These are phyloP conservation scores for Echinometra lucunter DNA, from an alignment of 53 echinoderm and acorn worm species.

Conservation along the genomic window DNA sequence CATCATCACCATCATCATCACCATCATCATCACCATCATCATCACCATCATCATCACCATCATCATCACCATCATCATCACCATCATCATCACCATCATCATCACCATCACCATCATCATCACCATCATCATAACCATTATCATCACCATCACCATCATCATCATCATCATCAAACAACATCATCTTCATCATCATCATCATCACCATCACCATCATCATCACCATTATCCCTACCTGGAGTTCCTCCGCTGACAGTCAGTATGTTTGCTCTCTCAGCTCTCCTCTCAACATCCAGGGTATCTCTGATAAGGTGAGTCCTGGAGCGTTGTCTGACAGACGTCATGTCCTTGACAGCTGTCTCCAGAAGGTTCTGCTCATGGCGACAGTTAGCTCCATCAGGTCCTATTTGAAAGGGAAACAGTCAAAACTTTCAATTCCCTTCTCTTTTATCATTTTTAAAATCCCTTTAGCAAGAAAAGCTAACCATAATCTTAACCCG, in stretches of 20 bases:
- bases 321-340: slow-evolving; percentile 76
- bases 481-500: no score
- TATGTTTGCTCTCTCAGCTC: slow-evolving; percentile 90
- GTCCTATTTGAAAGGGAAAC: slow-evolving; percentile 68
- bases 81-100: slow-evolving; percentile 33
- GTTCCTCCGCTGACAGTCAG: slow-evolving; percentile 90
- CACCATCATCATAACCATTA: slow-evolving; percentile 33
- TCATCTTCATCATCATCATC: slow-evolving; percentile 11
- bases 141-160: slow-evolving; percentile 48
- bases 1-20: slow-evolving; percentile 27
- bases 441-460: no score
- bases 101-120: slow-evolving; percentile 22
- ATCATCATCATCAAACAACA: slow-evolving; percentile 23
- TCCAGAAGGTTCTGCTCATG: slow-evolving; percentile 95
- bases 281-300: slow-evolving; percentile 78
- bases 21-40: slow-evolving; percentile 29
- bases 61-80: slow-evolving; percentile 7
- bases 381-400: slow-evolving; percentile 89
- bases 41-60: slow-evolving; percentile 13
- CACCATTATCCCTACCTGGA: slow-evolving; percentile 75
- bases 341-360: slow-evolving; percentile 84
- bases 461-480: no score
- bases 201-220: neutral
- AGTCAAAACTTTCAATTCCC: neutral
- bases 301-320: slow-evolving; percentile 76